Evolutionary conservation across 1,140 invertebrate species (phyloP), one percentile per base, ranked within the genome.

Genomic region (Drosophila seguyi): DNA sequence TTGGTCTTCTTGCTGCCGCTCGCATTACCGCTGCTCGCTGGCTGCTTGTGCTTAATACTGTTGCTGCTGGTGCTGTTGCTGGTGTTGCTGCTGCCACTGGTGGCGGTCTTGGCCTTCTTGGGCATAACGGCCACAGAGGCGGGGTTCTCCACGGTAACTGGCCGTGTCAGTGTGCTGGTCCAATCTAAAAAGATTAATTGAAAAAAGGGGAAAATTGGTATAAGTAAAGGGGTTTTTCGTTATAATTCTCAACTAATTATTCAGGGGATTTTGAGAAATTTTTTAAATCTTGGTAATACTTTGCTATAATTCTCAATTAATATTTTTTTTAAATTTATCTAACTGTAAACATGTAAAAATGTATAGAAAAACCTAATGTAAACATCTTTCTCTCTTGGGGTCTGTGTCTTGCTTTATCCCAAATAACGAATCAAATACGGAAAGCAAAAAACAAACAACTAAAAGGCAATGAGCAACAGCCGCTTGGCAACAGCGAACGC

Each of bases 151-250:
- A 66, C 45, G 61, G 29, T 16, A 29, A 38, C 75, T 22, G 59
- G 84, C 71, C 81, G 76, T 75, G 91, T 82, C 77, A 92, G 81
- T 66, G 84, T 80, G 76, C 81, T 90, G 78, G 83, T 92, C 92
- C 92, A 93, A 83, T 92, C 91, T 92, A 56, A 41, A 45, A 25
- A 6, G 6, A 1, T 7, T 8, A 8, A 20, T 41, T 39, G 39
- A 65, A 56, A 63, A 16, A 14, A 0, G 6, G n/a, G 18, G 7
- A 20, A 31, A 20, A 14, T 52, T 4, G 6, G 29, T 52, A 52
- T 52, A 52, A 34, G 48, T 34, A 52, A 52, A 34, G 6, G 10
- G 16, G 25, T 45, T 45, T 16, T 16, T 2, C 16, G 6, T 7
- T 47, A 47, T 8, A 47, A 47, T n/a, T 47, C 14, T 25, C 45